Base-by-base conservation (phyloP, 2,113 vertebrate species). In the Ranitomeya variabilis region DNA sequence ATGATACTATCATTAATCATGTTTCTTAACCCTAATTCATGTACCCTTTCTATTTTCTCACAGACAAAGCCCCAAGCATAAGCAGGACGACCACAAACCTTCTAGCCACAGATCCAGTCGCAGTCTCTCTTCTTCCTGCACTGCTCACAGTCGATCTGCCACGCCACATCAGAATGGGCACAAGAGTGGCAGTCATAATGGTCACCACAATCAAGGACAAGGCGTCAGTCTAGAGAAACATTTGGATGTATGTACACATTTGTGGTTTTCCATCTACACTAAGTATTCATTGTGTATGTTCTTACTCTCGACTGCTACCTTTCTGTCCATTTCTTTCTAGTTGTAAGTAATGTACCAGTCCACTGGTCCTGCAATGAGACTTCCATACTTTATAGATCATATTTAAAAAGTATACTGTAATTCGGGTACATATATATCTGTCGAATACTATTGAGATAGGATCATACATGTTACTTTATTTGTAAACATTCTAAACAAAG, bases 221-320 rank as follows among this genome's bases (percentile, higher is more conserved):
- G 93, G 95, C 88, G 59, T 90, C 90, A 92, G 94, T 21, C 93
- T 93, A 86, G 95, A 95, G 89, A 97, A 96, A 93, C 94, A 93
- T 90, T 93, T 95, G 92, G 95, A 99, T 97, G 98, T 99, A 99
- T 93, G 98, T 98, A 97, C 86, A 94, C 96, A 95, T 93, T 91
- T 96, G 94, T 95, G 59, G 23, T 92, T 91, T 91, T 91, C 69
- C 89, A 92, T 85, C 71, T 88, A 74, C 18, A 18, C 19, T 93
- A 94, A 87, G 19, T 89, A 84, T 91, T 67, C 85, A 76, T 73
- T 89, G 85, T 80, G 77, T 55, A 54, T 67, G 23, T 16, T 69
- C 81, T 83, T 21, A 66, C 37, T 51, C 60, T 51, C 51, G 31
- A 23, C 73, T 59, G 15, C 16, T 45, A 19, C 52, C n/a, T 51